phyloP scores from a whole-genome alignment of 2,888 invertebrate species.

The Drosophila anceps region DNA sequence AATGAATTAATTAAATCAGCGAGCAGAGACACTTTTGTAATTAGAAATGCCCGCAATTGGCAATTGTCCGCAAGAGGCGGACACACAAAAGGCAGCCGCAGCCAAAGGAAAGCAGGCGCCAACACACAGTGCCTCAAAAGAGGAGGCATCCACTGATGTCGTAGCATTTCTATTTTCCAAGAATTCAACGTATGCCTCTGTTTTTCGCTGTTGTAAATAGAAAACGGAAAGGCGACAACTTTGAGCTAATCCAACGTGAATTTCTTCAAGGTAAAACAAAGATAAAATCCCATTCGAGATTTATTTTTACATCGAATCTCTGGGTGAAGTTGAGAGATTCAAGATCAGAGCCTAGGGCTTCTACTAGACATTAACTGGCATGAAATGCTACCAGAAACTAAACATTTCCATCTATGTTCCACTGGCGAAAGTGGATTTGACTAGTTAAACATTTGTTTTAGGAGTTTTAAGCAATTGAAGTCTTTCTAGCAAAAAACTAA shows the following conservation, averaged over 20 bases:
- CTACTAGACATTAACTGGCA: not conserved
- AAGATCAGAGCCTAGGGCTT: constrained; percentile 19
- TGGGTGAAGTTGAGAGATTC: constrained; percentile 57
- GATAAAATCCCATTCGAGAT: constrained; percentile 3
- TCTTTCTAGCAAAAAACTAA: not conserved
- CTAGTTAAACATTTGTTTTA: too few species aligned
- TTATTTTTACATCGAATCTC: constrained; percentile 35
- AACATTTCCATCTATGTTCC: not conserved
- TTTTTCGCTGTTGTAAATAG: constrained; percentile 29
- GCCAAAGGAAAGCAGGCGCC: constrained; percentile 35
- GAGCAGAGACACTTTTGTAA: constrained; percentile 67
- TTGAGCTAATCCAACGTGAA: constrained; percentile 29
- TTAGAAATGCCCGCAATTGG: constrained; percentile 77
- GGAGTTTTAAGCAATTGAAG: not conserved
- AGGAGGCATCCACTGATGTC: constrained; percentile 47
- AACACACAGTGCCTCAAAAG: constrained; percentile 24
- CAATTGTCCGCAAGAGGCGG: constrained; percentile 43
- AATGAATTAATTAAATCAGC: constrained; percentile 80
- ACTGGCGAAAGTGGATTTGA: not conserved
- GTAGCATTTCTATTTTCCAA: constrained; percentile 64
- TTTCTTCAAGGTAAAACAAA: not conserved
- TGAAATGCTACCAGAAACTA: not conserved
- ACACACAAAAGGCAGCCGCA: constrained; percentile 50
- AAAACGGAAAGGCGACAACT: constrained; percentile 39
- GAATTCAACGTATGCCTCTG: constrained; percentile 59